A percentile compares a stretch with the other conserved stretches of the same genome.
Conservation (phyloP, 2,113 vertebrate genomes). For the Plecturocebus donacophilus region DNA sequence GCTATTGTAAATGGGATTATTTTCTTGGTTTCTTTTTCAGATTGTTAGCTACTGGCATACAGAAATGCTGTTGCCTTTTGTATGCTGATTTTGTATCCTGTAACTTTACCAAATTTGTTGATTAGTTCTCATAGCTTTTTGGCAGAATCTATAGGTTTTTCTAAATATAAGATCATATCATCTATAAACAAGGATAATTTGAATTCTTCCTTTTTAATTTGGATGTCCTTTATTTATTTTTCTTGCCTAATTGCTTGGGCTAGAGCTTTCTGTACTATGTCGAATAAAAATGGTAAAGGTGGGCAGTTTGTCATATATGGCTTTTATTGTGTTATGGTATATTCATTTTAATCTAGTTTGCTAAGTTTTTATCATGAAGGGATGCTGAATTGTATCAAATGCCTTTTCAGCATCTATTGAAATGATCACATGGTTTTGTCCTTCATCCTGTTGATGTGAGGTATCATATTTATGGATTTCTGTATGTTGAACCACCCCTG, state of each 20-base stretch:
- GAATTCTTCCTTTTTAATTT: background rate
- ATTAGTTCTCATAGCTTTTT: background rate
- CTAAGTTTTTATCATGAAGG: background rate
- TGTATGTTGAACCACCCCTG: background rate
- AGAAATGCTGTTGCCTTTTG: background rate
- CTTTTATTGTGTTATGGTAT: background rate
- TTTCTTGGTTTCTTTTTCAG: background rate
- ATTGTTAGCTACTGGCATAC: background rate
- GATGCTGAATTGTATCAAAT: background rate
- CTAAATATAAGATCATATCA: background rate
- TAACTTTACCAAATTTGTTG: background rate
- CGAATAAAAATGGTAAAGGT: background rate
- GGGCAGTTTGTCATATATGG: background rate
- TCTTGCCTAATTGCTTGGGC: background rate
- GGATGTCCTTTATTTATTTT: background rate
- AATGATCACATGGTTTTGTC: background rate
- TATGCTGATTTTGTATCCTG: background rate
- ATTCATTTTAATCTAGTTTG: background rate
- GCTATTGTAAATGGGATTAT: background rate
- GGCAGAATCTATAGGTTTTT: background rate
- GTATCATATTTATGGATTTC: background rate
- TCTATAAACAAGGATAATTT: background rate
- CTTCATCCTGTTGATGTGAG: background rate
- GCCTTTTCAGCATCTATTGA: background rate
- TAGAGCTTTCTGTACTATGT: background rate